A percentile compares a stretch with the other conserved stretches of the same genome.
phyloP scores from a whole-genome alignment of 1,140 invertebrate species.

The Centruroides sculpturatus region DNA sequence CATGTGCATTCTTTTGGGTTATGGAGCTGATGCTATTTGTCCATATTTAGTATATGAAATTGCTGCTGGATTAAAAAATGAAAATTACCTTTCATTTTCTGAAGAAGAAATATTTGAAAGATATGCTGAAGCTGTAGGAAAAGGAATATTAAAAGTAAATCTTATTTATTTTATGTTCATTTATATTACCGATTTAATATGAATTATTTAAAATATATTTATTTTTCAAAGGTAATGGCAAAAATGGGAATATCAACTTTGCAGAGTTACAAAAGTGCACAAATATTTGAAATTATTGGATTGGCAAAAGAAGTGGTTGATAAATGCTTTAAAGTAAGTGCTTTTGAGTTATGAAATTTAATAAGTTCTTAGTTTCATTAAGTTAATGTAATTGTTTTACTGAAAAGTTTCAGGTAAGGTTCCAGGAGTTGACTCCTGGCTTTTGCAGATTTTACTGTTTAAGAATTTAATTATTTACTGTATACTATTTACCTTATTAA shows the following conservation, averaged over 20 bases:
- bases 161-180: neutral
- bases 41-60: constrained; percentile 94
- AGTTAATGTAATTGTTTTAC: too few species aligned
- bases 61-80: constrained; percentile 64
- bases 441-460: too few species aligned
- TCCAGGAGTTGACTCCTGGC: too few species aligned
- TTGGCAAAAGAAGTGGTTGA: constrained; percentile 81
- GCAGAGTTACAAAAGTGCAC: constrained; percentile 97
- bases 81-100: constrained; percentile 51
- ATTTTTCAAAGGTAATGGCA: constrained; percentile 59
- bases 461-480: too few species aligned
- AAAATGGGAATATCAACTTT: constrained; percentile 99
- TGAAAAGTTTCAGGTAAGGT: too few species aligned
- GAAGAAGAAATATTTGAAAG: constrained; percentile 71
- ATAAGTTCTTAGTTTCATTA: too few species aligned
- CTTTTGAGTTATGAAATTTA: too few species aligned
- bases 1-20: constrained; percentile 87
- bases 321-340: constrained; percentile 61
- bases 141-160: constrained; percentile 55
- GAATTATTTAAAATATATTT: too few species aligned
- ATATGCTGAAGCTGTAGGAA: constrained; percentile 53
- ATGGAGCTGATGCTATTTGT: constrained; percentile 93
- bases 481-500: too few species aligned
- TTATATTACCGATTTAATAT: too few species aligned
- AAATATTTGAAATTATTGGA: constrained; percentile 98